Base-by-base conservation (phyloP, 1,140 invertebrate species). In the Acromyrmex charruanus region DNA sequence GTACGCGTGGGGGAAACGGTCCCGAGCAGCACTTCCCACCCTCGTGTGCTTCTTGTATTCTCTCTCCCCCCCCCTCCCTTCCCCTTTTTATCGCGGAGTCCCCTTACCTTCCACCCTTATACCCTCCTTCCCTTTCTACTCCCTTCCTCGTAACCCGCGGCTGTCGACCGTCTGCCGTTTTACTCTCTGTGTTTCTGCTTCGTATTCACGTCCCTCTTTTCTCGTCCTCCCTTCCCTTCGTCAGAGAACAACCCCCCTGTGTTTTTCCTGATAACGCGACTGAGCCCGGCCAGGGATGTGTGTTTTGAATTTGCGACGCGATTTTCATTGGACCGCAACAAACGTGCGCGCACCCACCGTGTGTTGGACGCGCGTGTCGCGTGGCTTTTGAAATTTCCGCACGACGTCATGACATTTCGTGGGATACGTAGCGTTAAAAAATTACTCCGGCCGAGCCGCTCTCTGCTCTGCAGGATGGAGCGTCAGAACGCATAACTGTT, bases 281-380 rank as follows among this genome's bases (percentile, higher is more conserved):
- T 21, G 16, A 65, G 35, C 21, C 16, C n/a, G 49, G 44, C 82
- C 44, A 31, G 59, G 79, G 65, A 18, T 28, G 39, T 55, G 51
- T 55, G 75, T 66, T 75, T 66, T 88, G 87, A 74, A 85, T 89
- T 80, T 58, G 25, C 68, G 51, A 55, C 81, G 75, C 61, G 88
- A 89, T 89, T 88, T 74, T 89, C 88, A 86, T 89, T 75, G 74
- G 61, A 80, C 74, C 87, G 82, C 87, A 75, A 61, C 81, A 59
- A 79, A 85, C 82, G 65, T 39, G 31, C 72, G 61, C 28, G 28
- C 31, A 35, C 31, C 31, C 31, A 35, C 39, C 55, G 58, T 79
- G 82, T 5, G 61, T 49, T 61, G 49, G 59, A 55, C 72, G 71
- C 77, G 84, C 68, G 55, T 82, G 68, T 82, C 79, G 53, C 80